phyloP scores from a whole-genome alignment of 2,113 vertebrate genomes.

The Antechinus flavipes region DNA sequence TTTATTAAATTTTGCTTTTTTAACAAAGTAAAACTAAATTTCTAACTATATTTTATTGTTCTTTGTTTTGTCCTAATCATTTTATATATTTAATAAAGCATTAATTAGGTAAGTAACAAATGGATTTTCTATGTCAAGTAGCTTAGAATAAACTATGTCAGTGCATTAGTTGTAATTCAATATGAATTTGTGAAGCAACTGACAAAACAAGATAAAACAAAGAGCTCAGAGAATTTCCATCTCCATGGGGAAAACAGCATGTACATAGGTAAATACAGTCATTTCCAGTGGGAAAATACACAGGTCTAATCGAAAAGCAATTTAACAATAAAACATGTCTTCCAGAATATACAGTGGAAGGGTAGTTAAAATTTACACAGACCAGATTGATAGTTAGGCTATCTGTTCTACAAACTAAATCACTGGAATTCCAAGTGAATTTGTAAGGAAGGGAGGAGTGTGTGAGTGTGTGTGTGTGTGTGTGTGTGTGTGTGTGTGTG shows the following conservation, averaged over 20 bases:
- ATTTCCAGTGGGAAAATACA: neutral
- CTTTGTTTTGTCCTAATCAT: constrained; percentile 30
- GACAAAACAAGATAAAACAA: neutral
- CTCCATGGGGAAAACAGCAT: constrained; percentile 22
- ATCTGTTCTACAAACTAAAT: neutral
- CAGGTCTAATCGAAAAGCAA: neutral
- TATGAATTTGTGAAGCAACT: neutral
- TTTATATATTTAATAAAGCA: constrained; percentile 34
- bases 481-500: no score
- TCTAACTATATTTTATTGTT: constrained; percentile 29
- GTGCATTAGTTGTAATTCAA: constrained; percentile 37
- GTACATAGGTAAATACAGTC: neutral
- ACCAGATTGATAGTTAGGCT: neutral
- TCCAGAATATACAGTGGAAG: neutral
- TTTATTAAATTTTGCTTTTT: constrained; percentile 35
- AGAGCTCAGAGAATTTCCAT: constrained; percentile 20
- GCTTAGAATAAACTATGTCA: neutral
- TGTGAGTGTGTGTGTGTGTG: no score
- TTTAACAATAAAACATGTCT: neutral
- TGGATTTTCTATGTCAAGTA: neutral
- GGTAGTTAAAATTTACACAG: neutral
- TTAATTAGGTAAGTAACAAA: neutral
- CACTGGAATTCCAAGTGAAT: neutral
- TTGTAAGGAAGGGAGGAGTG: neutral
- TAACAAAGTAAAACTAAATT: constrained; percentile 7